These are phyloP conservation scores for Pyrgilauda ruficollis DNA, from an alignment of 2,113 vertebrate species.

Conservation along the genomic window DNA sequence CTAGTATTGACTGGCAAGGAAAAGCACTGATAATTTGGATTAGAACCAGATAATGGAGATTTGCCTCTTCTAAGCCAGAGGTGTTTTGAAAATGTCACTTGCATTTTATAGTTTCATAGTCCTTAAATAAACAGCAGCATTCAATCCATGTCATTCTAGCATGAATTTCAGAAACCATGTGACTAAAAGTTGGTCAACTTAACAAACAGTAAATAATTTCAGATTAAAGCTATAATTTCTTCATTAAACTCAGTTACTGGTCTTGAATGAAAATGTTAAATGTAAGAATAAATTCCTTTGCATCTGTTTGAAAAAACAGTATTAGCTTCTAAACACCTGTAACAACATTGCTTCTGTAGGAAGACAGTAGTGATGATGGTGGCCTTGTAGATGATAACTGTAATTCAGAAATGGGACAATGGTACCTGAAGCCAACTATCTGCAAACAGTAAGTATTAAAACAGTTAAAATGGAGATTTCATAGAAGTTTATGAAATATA, in stretches of 20 bases:
- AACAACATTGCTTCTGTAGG: slow-evolving; percentile 71
- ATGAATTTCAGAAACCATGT: neutral
- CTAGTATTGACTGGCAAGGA: neutral
- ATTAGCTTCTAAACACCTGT: neutral
- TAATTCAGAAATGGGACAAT: slow-evolving; percentile 77
- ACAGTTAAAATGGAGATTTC: neutral
- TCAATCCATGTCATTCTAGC: neutral
- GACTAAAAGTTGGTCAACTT: neutral
- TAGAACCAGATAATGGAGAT: neutral
- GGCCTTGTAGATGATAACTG: slow-evolving; percentile 81
- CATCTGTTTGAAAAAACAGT: neutral
- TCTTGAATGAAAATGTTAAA: neutral
- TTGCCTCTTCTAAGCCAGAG: neutral
- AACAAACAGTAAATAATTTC: neutral
- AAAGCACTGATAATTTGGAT: neutral
- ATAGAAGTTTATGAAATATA: neutral
- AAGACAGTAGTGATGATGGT: slow-evolving; percentile 93
- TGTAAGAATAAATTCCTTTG: neutral
- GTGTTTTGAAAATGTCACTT: neutral
- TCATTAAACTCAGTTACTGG: neutral
- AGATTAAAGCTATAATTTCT: neutral
- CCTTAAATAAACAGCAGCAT: neutral
- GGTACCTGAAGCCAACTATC: slow-evolving; percentile 80
- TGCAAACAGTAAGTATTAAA: slow-evolving; percentile 89
- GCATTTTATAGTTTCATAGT: neutral